Evolutionary conservation across 2,113 vertebrate genomes (phyloP), one percentile per base, ranked within the genome.

Genomic region (Bostrychus sinensis): DNA sequence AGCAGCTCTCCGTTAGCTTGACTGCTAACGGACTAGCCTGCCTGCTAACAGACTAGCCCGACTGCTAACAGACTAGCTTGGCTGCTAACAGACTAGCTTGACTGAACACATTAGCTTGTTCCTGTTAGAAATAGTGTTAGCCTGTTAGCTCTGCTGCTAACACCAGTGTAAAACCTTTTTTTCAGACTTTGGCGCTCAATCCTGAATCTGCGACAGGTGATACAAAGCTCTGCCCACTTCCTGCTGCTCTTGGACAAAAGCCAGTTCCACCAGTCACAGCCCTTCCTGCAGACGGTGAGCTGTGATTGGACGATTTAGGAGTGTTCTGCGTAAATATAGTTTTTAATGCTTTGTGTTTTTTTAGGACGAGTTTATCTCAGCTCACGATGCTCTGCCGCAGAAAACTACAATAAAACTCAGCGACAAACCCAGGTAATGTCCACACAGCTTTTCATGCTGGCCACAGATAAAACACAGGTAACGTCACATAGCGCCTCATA

Each of bases 171-270:
- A 0, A 4, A 14, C 32, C 62, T 56, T 16, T 57, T 51, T 59
- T 64, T 7, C 82, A 98, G 96, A 78, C 90, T 98, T 74, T 95
- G 94, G 78, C 92, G 92, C 34, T 94, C 96, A 3, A 77, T 97
- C 66, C 81, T 94, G 73, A 93, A 90, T 62, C 64, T 98, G 88
- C 95, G 92, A 57, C 90, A 89, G 73, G 91, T 98, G 64, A 92
- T 96, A 56, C 87, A 85, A 78, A 93, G 93, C 75, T 94, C 95
- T 60, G 90, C 83, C 71, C 94, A 96, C 81, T 87, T 96, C 86
- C 92, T 98, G 72, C 79, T 95, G 51, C 88, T 98, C 28, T 91
- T 93, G 72, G 93, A 97, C 84, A 96, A 95, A 84, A 89, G 19
- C 54, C 61, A 62, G 5, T 96, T 94, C 43, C 73, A 64, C 41